Evolutionary conservation across 2,888 invertebrate genomes (phyloP).

Genomic region (Hypolimnas misippus): DNA sequence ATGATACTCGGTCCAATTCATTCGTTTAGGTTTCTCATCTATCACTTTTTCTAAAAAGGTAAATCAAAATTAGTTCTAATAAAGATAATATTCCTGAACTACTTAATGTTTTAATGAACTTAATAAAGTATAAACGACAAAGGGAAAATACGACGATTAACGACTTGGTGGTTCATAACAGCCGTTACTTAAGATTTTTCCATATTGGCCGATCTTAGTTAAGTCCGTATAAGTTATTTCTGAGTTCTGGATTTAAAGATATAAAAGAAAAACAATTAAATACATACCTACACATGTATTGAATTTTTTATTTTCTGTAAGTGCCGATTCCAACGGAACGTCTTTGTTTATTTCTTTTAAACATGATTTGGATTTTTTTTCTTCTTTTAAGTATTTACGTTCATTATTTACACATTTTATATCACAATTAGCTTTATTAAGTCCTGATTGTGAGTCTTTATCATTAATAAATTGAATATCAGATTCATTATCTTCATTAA

Average conservation of each 20-base stretch:
- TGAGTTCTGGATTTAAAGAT: too few species aligned
- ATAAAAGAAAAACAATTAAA: not conserved
- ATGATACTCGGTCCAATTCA: conserved; percentile 72
- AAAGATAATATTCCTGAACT: not conserved
- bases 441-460: not conserved
- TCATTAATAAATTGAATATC: not conserved
- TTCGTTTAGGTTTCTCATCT: conserved; percentile 37
- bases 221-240: too few species aligned
- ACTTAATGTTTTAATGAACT: not conserved
- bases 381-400: not conserved
- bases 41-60: conserved; percentile 14
- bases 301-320: not conserved
- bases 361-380: not conserved
- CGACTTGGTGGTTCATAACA: too few species aligned
- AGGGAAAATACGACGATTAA: not conserved
- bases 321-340: not conserved
- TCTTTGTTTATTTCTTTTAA: not conserved
- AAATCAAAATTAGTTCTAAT: not conserved
- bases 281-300: not conserved
- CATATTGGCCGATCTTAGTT: too few species aligned
- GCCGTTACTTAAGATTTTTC: too few species aligned
- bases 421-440: not conserved
- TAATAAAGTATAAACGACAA: not conserved
- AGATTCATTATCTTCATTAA: not conserved
- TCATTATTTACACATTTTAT: not conserved